Evolutionary conservation across 2,113 vertebrate species (phyloP).

Genomic region (Ellobius talpinus): DNA sequence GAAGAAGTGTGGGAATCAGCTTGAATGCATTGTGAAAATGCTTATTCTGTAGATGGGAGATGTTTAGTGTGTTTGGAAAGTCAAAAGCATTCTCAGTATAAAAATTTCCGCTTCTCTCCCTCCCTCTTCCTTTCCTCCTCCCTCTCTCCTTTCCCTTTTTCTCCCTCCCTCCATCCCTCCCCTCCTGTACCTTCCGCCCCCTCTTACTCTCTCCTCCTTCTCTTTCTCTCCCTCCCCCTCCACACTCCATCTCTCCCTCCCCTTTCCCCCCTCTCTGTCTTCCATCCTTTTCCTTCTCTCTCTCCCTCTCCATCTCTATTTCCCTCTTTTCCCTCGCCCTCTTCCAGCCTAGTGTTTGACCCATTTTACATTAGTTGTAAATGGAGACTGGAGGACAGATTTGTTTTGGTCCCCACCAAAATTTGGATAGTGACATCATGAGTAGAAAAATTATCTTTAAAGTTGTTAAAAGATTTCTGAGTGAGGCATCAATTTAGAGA

Average conservation of each 20-base stretch:
- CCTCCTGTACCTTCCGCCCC: no score
- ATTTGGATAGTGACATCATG: not conserved
- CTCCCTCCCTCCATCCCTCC: no score
- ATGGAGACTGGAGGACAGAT: not conserved
- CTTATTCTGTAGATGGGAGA: not conserved
- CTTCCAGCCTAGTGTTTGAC: not conserved
- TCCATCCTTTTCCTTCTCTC: not conserved
- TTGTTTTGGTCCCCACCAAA: not conserved
- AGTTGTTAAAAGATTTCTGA: not conserved
- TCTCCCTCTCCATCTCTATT: not conserved
- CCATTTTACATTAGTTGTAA: not conserved
- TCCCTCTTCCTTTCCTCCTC: accelerated
- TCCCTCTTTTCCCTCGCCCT: no score
- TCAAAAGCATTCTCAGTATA: not conserved
- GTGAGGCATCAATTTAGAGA: conserved; percentile 31
- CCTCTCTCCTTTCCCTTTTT: no score
- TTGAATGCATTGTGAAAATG: conserved; percentile 12
- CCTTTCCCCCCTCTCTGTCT: no score
- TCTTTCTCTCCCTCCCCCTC: no score
- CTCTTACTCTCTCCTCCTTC: no score
- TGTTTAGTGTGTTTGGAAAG: not conserved
- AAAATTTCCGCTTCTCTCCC: not conserved
- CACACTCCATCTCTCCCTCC: not conserved
- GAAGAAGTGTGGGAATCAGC: not conserved
- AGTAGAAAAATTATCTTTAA: conserved; percentile 1